Percentiles rank a stretch among this genome's conserved stretches.
Conservation (phyloP, 2,797 vertebrate genomes). For the Leptodactylus fallax region DNA sequence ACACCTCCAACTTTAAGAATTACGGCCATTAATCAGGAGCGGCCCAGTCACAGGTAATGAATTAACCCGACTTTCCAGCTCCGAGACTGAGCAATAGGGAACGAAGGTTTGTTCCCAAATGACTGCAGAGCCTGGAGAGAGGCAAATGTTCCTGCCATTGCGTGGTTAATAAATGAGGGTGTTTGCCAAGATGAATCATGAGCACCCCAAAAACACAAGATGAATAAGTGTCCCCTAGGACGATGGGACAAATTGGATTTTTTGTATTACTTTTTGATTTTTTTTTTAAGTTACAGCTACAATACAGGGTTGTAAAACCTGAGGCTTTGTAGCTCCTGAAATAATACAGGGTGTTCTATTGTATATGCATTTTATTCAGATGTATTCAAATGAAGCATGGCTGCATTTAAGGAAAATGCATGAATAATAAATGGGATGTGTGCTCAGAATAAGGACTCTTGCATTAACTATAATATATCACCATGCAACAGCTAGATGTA, state of each 20-base stretch:
- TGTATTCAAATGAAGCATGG: not conserved
- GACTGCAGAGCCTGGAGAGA: slow-evolving; percentile 15
- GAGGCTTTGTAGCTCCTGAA: not conserved
- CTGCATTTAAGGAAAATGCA: not conserved
- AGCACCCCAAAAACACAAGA: slow-evolving; percentile 25
- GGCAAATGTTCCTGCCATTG: slow-evolving; percentile 13
- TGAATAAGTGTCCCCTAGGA: slow-evolving; percentile 9
- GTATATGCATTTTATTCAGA: not conserved
- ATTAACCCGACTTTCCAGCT: slow-evolving; percentile 60
- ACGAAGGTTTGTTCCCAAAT: slow-evolving; percentile 13
- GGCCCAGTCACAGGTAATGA: slow-evolving; percentile 67
- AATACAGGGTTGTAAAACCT: not conserved
- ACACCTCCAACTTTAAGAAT: slow-evolving; percentile 69
- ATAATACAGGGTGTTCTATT: not conserved
- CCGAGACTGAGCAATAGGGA: slow-evolving; percentile 26
- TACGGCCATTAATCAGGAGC: slow-evolving; percentile 70
- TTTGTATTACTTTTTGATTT: not conserved
- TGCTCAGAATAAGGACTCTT: not conserved
- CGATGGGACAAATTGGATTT: not conserved
- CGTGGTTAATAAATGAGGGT: slow-evolving; percentile 6
- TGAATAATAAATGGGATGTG: not conserved
- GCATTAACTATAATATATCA: no score
- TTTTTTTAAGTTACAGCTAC: not conserved
- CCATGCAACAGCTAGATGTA: no score
- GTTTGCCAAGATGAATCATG: not conserved